Base-by-base conservation (phyloP, 2,888 invertebrate species). In the Pasiphila rectangulata region DNA sequence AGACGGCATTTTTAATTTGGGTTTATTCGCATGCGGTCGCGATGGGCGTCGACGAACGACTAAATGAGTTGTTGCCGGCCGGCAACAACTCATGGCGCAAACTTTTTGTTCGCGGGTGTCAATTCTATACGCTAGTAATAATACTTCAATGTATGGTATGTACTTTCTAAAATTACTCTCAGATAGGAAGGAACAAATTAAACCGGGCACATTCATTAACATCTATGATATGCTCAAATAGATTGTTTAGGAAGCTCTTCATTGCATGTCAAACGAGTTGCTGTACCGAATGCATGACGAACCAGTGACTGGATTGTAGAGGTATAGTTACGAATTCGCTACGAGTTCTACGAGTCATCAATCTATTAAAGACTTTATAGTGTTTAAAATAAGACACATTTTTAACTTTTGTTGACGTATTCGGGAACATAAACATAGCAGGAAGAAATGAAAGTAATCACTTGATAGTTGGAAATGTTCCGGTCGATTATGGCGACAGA, bases 331-430 rank as follows among this genome's bases (percentile, higher is more conserved):
- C 5, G 9, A 17, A 30, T 30, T 30, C 30, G 69, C 58, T 61
- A 54, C 58, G 77, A 17, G 4, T 4, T n/a, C 30, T n/a, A n/a
- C n/a, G 2, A 3, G n/a, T 5, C 16, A 4, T 4, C 16, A 17
- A 16, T 16, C 16, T 9, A 5, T 17, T 9, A 2, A 9, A 5
- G 9, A 75, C 74, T 79, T 40, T 59, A 55, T 69, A 68, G 75
- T 72, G 67, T 57, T 37, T 35, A 55, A 43, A 66, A 75, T 75
- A 76, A 75, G 79, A 78, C 75, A 77, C 67, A 69, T 54, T 56
- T 67, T 70, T 75, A 63, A 70, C 67, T 56, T 64, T 61, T 72
- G 67, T 64, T 64, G 63, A 67, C 69, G 21, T 34, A 47, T 50
- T 23, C 36, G 27, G 24, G 16, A 46, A 27, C 51, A 40, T 49